These are phyloP conservation scores for Diplogasteroides magnus DNA, from an alignment of 1,140 invertebrate genomes.

Conservation along the genomic window DNA sequence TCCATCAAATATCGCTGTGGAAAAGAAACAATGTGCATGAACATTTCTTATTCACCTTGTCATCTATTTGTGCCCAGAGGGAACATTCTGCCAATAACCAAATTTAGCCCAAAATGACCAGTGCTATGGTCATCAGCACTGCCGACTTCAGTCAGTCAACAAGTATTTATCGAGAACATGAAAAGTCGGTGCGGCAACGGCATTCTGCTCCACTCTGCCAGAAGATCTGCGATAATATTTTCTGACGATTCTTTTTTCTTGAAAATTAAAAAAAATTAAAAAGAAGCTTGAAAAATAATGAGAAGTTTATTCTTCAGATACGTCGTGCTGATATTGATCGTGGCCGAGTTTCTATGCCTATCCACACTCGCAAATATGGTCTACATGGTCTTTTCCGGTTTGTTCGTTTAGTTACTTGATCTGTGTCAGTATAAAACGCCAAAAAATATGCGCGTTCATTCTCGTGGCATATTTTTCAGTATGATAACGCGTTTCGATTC, in stretches of 20 bases:
- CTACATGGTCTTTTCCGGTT: not conserved
- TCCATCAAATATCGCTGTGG: not conserved
- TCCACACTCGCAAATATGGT: constrained; percentile 10
- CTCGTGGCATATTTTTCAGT: no score
- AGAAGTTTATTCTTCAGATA: constrained; percentile 2
- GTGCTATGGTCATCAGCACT: no score
- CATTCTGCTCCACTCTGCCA: not conserved
- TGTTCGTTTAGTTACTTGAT: constrained; percentile 12
- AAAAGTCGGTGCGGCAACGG: not conserved
- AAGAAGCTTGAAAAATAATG: not conserved
- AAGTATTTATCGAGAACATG: not conserved
- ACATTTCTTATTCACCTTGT: constrained; percentile 7
- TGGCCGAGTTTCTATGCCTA: constrained; percentile 9
- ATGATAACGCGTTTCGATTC: no score
- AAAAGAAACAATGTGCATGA: not conserved
- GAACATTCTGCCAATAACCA: not conserved
- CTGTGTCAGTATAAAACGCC: constrained; percentile 1
- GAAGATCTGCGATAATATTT: not conserved
- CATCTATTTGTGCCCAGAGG: constrained; percentile 5
- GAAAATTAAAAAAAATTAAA: constrained; percentile 2
- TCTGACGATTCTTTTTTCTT: constrained; percentile 1
- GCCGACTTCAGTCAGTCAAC: no score
- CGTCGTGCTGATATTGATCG: not conserved
- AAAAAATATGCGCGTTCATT: no score
- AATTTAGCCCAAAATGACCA: not conserved